Percentiles rank a stretch among this genome's conserved stretches.
Conservation (phyloP, 1,140 invertebrate genomes). For the Danaus melanippus region DNA sequence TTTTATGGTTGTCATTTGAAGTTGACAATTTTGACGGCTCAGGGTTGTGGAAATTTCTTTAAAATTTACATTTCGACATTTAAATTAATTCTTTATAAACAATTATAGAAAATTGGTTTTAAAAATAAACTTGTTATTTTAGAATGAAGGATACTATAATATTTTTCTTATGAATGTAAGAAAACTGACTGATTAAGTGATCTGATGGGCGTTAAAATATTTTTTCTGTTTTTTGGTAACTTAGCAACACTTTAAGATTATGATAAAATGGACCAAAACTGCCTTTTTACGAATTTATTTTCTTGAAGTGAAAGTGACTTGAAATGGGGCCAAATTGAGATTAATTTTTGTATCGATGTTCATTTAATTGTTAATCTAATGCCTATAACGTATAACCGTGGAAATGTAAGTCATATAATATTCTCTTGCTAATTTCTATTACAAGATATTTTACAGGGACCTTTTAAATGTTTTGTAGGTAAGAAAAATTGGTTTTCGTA, state of each 20-base stretch:
- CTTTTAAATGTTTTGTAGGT: slow-evolving; percentile 37
- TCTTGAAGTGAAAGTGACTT: slow-evolving; percentile 33
- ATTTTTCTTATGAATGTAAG: no score
- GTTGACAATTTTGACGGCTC: no score
- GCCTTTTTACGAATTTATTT: slow-evolving; percentile 61
- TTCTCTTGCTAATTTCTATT: background rate
- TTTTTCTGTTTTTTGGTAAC: slow-evolving; percentile 22
- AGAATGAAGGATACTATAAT: no score
- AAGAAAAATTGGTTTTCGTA: slow-evolving; percentile 60
- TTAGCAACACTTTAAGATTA: slow-evolving; percentile 38
- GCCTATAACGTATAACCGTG: slow-evolving; percentile 62
- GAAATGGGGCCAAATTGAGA: slow-evolving; percentile 49
- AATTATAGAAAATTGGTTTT: no score
- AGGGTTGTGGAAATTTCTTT: no score
- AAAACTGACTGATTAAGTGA: no score
- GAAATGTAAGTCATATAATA: slow-evolving; percentile 51
- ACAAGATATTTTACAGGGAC: slow-evolving; percentile 14
- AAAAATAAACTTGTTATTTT: no score
- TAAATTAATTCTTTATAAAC: no score
- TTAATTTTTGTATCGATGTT: slow-evolving; percentile 31
- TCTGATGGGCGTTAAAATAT: background rate
- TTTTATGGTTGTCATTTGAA: background rate
- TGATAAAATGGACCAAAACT: slow-evolving; percentile 58
- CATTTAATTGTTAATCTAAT: slow-evolving; percentile 43
- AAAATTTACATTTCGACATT: no score